These are phyloP conservation scores for Halictus rubicundus DNA, from an alignment of 1,140 invertebrate genomes.

Conservation along the genomic window DNA sequence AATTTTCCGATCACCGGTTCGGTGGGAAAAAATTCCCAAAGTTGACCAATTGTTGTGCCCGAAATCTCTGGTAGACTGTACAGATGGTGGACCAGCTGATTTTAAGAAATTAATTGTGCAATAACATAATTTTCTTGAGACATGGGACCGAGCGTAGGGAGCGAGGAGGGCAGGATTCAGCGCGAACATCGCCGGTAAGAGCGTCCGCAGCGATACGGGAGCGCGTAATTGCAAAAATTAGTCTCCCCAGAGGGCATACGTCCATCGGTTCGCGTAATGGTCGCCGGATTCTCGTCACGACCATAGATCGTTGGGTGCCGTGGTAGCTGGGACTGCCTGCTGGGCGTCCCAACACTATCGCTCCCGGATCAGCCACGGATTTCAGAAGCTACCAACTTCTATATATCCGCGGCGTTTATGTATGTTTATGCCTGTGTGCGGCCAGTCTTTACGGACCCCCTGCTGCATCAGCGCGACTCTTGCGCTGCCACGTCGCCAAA, in stretches of 20 bases:
- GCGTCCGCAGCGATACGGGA: background rate
- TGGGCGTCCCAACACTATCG: conserved; percentile 78
- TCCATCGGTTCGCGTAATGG: conserved; percentile 60
- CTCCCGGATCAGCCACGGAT: conserved; percentile 75
- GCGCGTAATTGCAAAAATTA: conserved; percentile 49
- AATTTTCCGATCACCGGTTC: no score
- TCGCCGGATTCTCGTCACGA: conserved; percentile 72
- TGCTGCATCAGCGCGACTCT: conserved; percentile 59
- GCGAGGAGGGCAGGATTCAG: no score
- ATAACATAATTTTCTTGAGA: no score
- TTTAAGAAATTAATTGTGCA: no score
- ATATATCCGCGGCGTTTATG: conserved; percentile 69
- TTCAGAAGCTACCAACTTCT: conserved; percentile 79
- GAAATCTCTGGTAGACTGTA: no score
- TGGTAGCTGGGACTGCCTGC: conserved; percentile 74
- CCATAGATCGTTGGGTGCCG: conserved; percentile 70
- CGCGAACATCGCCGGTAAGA: background rate
- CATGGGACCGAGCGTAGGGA: no score
- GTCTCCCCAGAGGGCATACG: conserved; percentile 28
- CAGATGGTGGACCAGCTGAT: no score
- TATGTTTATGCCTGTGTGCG: conserved; percentile 73
- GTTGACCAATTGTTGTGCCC: no score
- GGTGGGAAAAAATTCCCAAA: no score
- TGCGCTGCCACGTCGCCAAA: conserved; percentile 41
- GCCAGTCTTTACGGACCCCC: conserved; percentile 76